Conservation (phyloP, 2,888 invertebrate species). For the Ceriagrion tenellum region DNA sequence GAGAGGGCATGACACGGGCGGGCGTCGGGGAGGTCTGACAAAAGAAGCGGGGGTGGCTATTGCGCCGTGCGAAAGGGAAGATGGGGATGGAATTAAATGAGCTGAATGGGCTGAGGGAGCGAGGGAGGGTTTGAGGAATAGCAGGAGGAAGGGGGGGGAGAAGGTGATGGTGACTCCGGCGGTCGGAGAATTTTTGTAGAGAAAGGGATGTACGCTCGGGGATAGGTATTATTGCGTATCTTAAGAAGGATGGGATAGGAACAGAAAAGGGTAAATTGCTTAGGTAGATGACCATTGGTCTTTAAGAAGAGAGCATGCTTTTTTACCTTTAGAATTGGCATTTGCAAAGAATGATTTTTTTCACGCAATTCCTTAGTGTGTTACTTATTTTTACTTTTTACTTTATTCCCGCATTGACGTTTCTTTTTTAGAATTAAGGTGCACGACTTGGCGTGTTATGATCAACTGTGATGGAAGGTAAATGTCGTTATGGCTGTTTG, state of each 20-base stretch:
- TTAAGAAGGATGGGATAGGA: neutral
- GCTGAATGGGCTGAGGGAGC: conserved; percentile 1
- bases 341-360: too few relatives aligned
- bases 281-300: too few relatives aligned
- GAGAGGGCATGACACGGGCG: neutral
- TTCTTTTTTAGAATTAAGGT: too few relatives aligned
- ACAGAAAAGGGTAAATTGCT: too few relatives aligned
- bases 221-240: neutral
- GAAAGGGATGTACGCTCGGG: neutral
- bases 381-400: too few relatives aligned
- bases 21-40: conserved; percentile 52
- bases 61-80: neutral
- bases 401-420: too few relatives aligned
- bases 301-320: too few relatives aligned
- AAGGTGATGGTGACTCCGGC: neutral
- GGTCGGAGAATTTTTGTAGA: neutral
- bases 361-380: too few relatives aligned
- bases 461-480: too few relatives aligned
- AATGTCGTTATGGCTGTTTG: too few relatives aligned
- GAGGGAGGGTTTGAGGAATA: neutral
- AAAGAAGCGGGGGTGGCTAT: neutral
- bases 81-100: conserved; percentile 54
- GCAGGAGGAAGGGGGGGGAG: conserved; percentile 17
- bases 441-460: too few relatives aligned
- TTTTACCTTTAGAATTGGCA: too few relatives aligned